Base-by-base conservation (phyloP, 1,140 invertebrate genomes). In the Coboldia fuscipes region DNA sequence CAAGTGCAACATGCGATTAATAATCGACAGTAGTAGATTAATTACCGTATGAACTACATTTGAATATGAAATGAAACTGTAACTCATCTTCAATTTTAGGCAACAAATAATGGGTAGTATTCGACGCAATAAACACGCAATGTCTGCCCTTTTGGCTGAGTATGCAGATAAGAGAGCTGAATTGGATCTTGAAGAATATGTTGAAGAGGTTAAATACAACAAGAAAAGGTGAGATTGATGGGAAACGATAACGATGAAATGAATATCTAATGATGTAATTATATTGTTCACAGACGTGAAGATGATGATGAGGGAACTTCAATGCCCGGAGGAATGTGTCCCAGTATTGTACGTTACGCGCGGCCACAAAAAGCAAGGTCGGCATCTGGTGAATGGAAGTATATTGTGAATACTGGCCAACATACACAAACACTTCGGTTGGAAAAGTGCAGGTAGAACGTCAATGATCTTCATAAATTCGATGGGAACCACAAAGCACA, bases 371-470 rank as follows among this genome's bases (percentile, higher is more conserved):
- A 81, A 40, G 82, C 80, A 0, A 65, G 74, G 39, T 77, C 78
- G 3, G 81, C 75, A 17, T 75, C 70, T 13, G 80, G 80, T 1
- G 62, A 74, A 38, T 85, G 82, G 82, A 85, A 85, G 44, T 84
- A 75, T 42, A 79, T 86, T 38, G 80, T 88, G 27, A 88, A 88
- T 41, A 79, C 80, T 1, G 78, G 71, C 0, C 75, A 83, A 36
- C 80, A 85, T 44, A 82, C 79, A 2, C 82, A 88, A 51, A 86
- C 81, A 0, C 47, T 88, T 14, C 52, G 82, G 12, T 55, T 88
- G 39, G 82, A 88, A 49, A 83, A 82, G 47, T 88, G 82, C 58
- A 65, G 72, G 79, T 83, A 46, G 65, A 41, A 41, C 35, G 22
- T 30, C 13, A n/a, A n/a, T n/a, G n/a, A n/a, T n/a, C n/a, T n/a